Evolutionary conservation across 2,888 invertebrate species (phyloP), one percentile per base, ranked within the genome.

Genomic region (Esperia sulphurella): DNA sequence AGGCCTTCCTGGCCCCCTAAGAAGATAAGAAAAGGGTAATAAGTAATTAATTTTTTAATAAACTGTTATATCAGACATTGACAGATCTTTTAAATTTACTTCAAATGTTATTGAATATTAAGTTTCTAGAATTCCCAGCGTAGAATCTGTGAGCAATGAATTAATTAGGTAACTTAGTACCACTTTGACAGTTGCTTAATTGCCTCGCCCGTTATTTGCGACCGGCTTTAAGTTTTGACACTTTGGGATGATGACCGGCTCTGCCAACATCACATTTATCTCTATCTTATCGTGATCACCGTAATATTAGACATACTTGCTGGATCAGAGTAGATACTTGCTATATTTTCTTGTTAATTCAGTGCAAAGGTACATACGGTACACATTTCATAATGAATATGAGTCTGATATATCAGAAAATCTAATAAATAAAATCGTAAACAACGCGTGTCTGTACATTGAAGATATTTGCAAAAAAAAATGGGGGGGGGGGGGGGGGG

Each of bases 151-250:
- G 41, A 39, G 29, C 29, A 44, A 8, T 41, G 29, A 48, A 49
- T 49, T 49, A 45, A 49, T 49, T 42, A 43, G 21, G 29, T 40
- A 45, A 49, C 45, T 49, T 49, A 49, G 14, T 12, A 14, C 35
- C 41, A 45, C 35, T 46, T 46, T 46, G 50, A 40, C 50, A 50
- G 43, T 50, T 50, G 46, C 39, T 46, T 50, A 46, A 50, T 46
- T 50, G 50, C 43, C 44, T 21, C 31, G 12, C n/a, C 42, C 41
- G 21, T 45, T 41, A 40, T 41, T 42, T 42, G 42, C 44, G 33
- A 14, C 5, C 5, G 42, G 45, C 39, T 46, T 44, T 42, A 46
- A 46, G 37, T 45, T 45, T 10, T 45, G 49, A 49, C 49, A 45
- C 42, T 28, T 49, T 12, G 38, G 38, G 45, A 29, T 45, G 45